Evolutionary conservation across 2,113 vertebrate genomes (phyloP), one percentile per base, ranked within the genome.

Genomic region (Tetrax tetrax): DNA sequence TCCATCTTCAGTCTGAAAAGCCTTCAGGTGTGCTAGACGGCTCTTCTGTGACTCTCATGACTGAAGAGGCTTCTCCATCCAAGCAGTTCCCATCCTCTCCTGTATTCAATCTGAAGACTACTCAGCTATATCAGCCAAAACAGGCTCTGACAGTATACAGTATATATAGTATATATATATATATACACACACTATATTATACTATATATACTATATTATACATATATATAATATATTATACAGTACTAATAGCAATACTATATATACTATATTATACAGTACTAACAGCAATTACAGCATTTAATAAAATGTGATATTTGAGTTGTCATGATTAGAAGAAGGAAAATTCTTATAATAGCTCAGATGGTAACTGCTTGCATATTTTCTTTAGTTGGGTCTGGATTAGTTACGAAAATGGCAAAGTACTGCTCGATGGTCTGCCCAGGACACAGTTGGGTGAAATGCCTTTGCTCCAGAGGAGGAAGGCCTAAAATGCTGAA

Each of bases 221-320:
- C n/a, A n/a, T n/a, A n/a, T n/a, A n/a, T n/a, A n/a, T n/a, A n/a
- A n/a, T n/a, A n/a, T n/a, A n/a, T n/a, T n/a, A n/a, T n/a, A n/a
- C n/a, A n/a, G n/a, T n/a, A n/a, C n/a, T n/a, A n/a, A n/a, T n/a
- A n/a, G n/a, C n/a, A n/a, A n/a, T n/a, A n/a, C n/a, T n/a, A n/a
- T n/a, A n/a, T n/a, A n/a, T n/a, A n/a, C n/a, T n/a, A n/a, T n/a
- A n/a, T n/a, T 41, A 18, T 4, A 51, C 35, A 51, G 48, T 60
- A 41, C 69, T 54, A 90, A 68, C 22, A 94, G 35, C 60, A 96
- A 81, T 92, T 93, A 89, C 0, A 66, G 33, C 60, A 63, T 50
- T 96, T 93, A 90, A 86, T 29, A 91, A 54, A 53, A 22, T 69
- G 69, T 69, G 94, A 75, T 93, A 94, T 95, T 37, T 91, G 72